Evolutionary conservation across 2,113 vertebrate species (phyloP), one percentile per base, ranked within the genome.

Genomic region (Vulpes vulpes): DNA sequence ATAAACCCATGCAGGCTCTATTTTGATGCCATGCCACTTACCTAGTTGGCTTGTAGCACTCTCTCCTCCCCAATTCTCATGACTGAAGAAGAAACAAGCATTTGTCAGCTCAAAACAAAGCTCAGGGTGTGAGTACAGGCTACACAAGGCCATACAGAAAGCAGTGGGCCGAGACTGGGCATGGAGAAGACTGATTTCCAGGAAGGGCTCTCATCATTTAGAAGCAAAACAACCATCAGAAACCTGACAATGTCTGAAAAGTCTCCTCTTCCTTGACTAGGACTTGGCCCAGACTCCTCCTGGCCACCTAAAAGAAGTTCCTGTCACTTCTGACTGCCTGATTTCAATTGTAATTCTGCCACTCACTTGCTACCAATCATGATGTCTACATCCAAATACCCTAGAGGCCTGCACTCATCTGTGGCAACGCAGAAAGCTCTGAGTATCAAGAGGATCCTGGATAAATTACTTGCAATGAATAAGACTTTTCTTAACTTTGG

Each of bases 41-140:
- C 69, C 92, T 76, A 95, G 69, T 23, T 96, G 87, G 84, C 59
- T 95, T 90, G 76, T 93, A 95, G 92, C 32, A 74, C n/a, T 82
- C 59, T 88, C 74, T 91, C 64, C 83, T 65, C n/a, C 55, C 59
- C 32, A 64, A 32, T 74, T 83, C 84, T 94, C 90, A 76, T 12
- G 64, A 84, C 35, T 62, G 53, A 92, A 84, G 65, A 93, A 97
- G 69, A 94, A 97, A 84, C 79, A 49, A 88, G 62, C 51, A 62
- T 89, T 76, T 97, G 67, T 79, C 55, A 90, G 91, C 81, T 93
- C 57, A 74, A 87, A 96, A 95, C 90, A 82, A 89, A 97, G 74
- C 76, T 83, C 87, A 49, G 23, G 53, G 67, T 49, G 1, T 53
- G 35, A 94, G 73, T 25, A 76, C n/a, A 38, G 30, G 22, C 78